A percentile compares a stretch with the other conserved stretches of the same genome.
phyloP scores from a whole-genome alignment of 2,797 vertebrate genomes.

The Lacerta bilineata region DNA sequence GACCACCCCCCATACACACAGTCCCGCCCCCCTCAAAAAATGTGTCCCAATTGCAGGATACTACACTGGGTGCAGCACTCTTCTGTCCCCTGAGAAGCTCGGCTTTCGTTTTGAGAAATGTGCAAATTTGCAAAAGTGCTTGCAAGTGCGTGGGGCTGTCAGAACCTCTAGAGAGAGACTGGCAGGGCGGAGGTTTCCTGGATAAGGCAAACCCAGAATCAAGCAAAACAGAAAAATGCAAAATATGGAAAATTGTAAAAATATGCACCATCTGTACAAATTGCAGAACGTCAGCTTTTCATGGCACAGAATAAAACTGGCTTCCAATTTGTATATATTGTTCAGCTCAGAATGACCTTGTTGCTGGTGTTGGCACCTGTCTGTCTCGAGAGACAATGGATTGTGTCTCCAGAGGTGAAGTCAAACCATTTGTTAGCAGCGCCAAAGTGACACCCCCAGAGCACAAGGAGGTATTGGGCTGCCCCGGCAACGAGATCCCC shows the following conservation, averaged over 20 bases:
- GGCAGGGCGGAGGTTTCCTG: background rate
- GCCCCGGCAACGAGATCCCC: no score
- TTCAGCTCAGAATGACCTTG: no score
- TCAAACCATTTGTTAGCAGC: no score
- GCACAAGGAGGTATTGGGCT: no score
- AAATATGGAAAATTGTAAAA: background rate
- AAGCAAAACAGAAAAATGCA: no score
- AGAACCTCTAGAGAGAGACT: background rate
- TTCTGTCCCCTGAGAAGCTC: background rate
- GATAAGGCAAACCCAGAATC: background rate
- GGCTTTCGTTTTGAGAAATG: background rate
- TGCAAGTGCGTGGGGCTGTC: no score
- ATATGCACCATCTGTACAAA: background rate
- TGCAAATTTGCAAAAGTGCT: no score
- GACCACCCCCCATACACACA: background rate
- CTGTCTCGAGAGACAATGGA: no score
- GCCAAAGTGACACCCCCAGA: no score
- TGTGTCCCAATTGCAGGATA: background rate
- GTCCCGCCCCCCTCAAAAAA: rapidly evolving
- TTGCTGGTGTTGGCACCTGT: no score
- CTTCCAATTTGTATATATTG: background rate
- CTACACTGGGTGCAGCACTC: background rate
- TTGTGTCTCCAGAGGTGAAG: no score
- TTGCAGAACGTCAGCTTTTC: background rate
- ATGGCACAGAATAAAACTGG: no score